Evolutionary conservation across 2,888 invertebrate species (phyloP), one percentile per base, ranked within the genome.

Genomic region (Liodrosophila aerea): DNA sequence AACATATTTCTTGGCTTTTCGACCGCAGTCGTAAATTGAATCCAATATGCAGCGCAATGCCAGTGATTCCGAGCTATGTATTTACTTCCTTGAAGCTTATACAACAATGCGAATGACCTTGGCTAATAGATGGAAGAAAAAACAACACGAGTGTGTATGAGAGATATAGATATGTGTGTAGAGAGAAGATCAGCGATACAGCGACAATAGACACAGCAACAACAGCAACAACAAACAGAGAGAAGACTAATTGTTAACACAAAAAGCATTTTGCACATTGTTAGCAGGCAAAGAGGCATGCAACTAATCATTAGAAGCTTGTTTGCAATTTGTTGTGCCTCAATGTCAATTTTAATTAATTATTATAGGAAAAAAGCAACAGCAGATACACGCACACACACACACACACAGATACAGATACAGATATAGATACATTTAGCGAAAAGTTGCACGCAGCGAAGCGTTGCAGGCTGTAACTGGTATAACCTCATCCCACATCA

Each of bases 271-370:
- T 81, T 77, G 70, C 80, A 81, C 84, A 77, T 83, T 83, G 81
- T 81, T 83, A 63, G 66, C 76, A 61, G 64, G 58, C 50, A 65
- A 73, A 67, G 77, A 64, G 71, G 71, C 77, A 77, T 83, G 75
- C 81, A 81, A 77, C 73, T 62, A 58, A 77, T 75, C 63, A 77
- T 81, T 81, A 75, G 76, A 83, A 73, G 84, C 84, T 73, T 73
- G 77, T 75, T 80, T 65, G 63, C 71, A 80, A 80, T 83, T 83
- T 83, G 81, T 73, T 76, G 68, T 33, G 68, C 36, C 69, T 75
- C 84, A 82, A 84, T 82, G 84, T 84, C 81, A 82, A 81, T 84
- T 66, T 71, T 64, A 84, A 73, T 77, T 77, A 81, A 81, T 84
- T 82, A 73, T 64, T 80, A 73, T 67, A 56, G 61, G 44, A 52